Evolutionary conservation across 2,797 vertebrate genomes (phyloP).

Genomic region (Catharus ustulatus): DNA sequence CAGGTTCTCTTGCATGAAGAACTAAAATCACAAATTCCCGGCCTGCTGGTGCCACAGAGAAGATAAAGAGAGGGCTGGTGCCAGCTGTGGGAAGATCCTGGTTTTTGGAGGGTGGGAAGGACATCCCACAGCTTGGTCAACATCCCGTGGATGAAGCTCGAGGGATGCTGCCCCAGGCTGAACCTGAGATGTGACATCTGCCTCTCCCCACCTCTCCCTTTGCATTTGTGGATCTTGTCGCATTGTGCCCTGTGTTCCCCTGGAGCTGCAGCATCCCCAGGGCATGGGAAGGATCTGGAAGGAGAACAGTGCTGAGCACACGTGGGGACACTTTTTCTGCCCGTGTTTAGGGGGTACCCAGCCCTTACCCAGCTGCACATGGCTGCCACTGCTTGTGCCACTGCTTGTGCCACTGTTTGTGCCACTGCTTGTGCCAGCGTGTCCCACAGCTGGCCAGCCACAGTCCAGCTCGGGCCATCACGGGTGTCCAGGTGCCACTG

Average conservation of each 20-base stretch:
- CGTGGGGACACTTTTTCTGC: background rate
- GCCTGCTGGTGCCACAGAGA: background rate
- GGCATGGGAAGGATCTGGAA: background rate
- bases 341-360: fast-evolving
- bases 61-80: background rate
- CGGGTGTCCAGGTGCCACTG: background rate
- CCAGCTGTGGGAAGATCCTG: background rate
- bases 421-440: background rate
- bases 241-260: fast-evolving
- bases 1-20: background rate
- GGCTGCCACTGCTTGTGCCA: too few species aligned
- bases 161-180: background rate
- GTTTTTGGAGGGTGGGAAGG: background rate
- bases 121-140: background rate
- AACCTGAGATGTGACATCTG: fast-evolving
- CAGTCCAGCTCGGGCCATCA: background rate
- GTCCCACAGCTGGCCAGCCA: fast-evolving
- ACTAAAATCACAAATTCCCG: background rate
- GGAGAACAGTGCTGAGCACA: background rate
- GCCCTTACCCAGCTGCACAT: fast-evolving
- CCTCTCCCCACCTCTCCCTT: background rate
- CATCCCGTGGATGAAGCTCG: fast-evolving
- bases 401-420: background rate
- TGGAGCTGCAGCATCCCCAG: fast-evolving
- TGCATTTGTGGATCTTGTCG: background rate